phyloP scores from a whole-genome alignment of 1,140 invertebrate genomes.

The Bicyclus anynana region DNA sequence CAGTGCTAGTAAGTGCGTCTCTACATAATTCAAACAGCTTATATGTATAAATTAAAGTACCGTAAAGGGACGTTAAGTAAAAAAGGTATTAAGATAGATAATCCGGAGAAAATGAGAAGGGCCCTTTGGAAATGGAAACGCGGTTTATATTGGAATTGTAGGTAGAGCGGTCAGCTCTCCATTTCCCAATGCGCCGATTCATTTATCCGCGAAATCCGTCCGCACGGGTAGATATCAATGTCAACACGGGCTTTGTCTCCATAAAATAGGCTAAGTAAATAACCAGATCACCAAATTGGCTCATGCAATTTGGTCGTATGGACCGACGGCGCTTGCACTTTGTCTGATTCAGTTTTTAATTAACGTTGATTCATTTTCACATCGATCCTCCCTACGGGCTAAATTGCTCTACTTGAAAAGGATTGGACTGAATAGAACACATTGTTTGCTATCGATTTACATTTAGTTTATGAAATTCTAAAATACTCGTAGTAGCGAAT shows the following conservation, averaged over 20 bases:
- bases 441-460: background rate
- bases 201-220: constrained; percentile 47
- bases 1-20: constrained; percentile 47
- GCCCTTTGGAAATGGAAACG: background rate
- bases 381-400: background rate
- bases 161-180: constrained; percentile 2
- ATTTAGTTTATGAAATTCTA: too few species aligned
- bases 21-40: constrained; percentile 41
- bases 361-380: constrained; percentile 45
- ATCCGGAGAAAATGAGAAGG: constrained; percentile 4
- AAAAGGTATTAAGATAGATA: background rate
- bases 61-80: background rate
- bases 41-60: constrained; percentile 8
- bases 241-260: constrained; percentile 39
- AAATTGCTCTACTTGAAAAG: background rate
- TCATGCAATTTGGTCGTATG: constrained; percentile 39
- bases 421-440: background rate
- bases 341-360: constrained; percentile 65
- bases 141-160: background rate
- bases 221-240: constrained; percentile 30
- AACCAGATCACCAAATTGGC: constrained; percentile 47
- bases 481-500: too few species aligned
- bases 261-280: constrained; percentile 65
- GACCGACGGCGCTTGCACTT: constrained; percentile 47
- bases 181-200: constrained; percentile 6